These are phyloP conservation scores for Pachyramphus minor DNA, from an alignment of 2,113 vertebrate genomes.

Conservation along the genomic window DNA sequence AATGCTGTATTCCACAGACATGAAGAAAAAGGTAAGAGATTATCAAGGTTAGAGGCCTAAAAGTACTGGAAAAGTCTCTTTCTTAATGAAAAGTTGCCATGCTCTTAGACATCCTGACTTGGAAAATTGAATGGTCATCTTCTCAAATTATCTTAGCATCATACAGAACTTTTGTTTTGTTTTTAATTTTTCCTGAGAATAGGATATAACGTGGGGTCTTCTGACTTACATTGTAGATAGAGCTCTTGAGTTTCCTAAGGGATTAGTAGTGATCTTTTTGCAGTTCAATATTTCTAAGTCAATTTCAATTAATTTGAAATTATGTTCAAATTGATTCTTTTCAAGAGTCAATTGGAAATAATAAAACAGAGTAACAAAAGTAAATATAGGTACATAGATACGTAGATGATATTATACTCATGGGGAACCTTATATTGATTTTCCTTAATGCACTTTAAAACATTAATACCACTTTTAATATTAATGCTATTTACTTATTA, in stretches of 20 bases:
- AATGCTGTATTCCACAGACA: neutral
- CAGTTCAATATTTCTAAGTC: neutral
- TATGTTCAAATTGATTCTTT: neutral
- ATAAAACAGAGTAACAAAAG: neutral
- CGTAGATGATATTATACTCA: neutral
- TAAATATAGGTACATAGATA: neutral
- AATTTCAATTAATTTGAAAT: neutral
- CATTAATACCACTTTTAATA: neutral
- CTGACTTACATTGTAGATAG: neutral
- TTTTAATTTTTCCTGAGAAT: neutral
- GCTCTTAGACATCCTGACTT: neutral
- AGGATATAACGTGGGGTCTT: accelerated
- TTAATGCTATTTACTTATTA: neutral
- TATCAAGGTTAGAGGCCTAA: neutral
- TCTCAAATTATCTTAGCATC: neutral
- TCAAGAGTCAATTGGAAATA: neutral
- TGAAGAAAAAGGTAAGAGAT: neutral
- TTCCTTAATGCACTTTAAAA: neutral
- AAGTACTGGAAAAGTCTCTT: neutral
- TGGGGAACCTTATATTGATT: neutral
- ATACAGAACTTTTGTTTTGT: neutral
- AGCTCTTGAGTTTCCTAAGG: neutral
- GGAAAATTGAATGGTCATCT: neutral
- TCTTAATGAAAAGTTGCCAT: neutral
- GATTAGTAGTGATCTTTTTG: neutral